Base-by-base conservation (phyloP, 2,113 vertebrate species). In the Sitta europaea region DNA sequence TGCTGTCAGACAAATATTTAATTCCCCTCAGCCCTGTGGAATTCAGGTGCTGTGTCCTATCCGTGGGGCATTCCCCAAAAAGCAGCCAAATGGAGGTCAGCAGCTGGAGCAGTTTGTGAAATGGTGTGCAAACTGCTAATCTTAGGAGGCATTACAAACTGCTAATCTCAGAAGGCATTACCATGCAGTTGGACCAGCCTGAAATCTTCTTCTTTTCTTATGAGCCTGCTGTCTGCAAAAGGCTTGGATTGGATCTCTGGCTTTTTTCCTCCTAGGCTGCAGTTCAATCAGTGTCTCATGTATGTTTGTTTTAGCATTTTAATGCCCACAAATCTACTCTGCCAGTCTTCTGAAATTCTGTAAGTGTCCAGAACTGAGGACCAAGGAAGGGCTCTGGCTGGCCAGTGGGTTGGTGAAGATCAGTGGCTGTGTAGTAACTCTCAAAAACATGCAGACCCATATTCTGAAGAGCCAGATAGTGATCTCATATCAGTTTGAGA, bases 201-300 rank as follows among this genome's bases (percentile, higher is more conserved):
- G 22, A 55, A 86, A 43, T 24, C 7, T 21, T 67, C 7, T 47
- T 43, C 5, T 9, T 13, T 86, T 75, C 55, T 74, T 9, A 5
- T 21, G 18, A 81, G 43, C 21, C 35, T 85, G 43, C 35, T 82
- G 61, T 35, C 27, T 79, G 25, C 53, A 90, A 40, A 83, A 72
- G 23, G 10, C 29, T 76, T 6, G 4, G 23, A 5, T 42, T 76
- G 9, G n/a, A n/a, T 29, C 35, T 38, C 28, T 50, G 51, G 17
- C 19, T n/a, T 53, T 8, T 14, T n/a, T 57, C 31, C 25, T 50
- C 18, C 18, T 36, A 18, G 42, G 17, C 29, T 82, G 53, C 1
- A 1, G 17, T 63, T 51, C 79, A 74, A 4, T 31, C 18, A 11
- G 0, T 9, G 11, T 58, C 22, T 59, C 0, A 0, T 22, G 27